A percentile compares a stretch with the other conserved stretches of the same genome.
These are phyloP conservation scores for Chelon auratus DNA, from an alignment of 2,797 vertebrate species.

Conservation along the genomic window DNA sequence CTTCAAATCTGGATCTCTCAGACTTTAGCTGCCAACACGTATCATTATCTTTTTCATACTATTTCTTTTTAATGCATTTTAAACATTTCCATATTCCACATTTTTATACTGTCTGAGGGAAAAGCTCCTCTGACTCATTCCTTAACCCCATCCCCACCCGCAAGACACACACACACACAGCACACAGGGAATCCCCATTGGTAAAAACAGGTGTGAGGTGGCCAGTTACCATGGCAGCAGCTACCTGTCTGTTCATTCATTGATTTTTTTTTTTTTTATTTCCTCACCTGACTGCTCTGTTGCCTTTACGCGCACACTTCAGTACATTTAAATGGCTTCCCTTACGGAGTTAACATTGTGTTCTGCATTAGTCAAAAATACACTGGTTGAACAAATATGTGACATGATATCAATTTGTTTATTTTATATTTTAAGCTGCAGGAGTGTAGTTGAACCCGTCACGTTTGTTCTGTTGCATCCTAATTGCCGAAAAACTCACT, in stretches of 20 bases:
- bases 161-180: conserved; percentile 1
- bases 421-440: background rate
- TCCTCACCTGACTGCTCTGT: conserved; percentile 12
- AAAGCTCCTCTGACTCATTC: conserved; percentile 64
- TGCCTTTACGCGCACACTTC: conserved; percentile 1
- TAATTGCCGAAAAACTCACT: no score
- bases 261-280: conserved; percentile 7
- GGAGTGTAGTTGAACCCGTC: background rate
- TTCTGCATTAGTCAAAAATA: background rate
- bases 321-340: background rate
- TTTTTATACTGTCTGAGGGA: conserved; percentile 11
- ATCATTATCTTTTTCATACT: background rate
- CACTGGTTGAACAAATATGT: background rate
- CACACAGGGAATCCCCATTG: conserved; percentile 70
- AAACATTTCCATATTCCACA: background rate
- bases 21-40: no score
- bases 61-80: background rate
- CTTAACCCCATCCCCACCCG: conserved; percentile 16
- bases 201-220: conserved; percentile 66
- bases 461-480: no score
- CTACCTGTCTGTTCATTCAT: conserved; percentile 59
- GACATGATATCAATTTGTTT: background rate
- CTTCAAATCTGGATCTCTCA: background rate
- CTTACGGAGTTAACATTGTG: background rate
- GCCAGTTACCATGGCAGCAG: conserved; percentile 74